These are phyloP conservation scores for Odontamblyopus rebecca DNA, from an alignment of 2,797 vertebrate species.

Conservation along the genomic window DNA sequence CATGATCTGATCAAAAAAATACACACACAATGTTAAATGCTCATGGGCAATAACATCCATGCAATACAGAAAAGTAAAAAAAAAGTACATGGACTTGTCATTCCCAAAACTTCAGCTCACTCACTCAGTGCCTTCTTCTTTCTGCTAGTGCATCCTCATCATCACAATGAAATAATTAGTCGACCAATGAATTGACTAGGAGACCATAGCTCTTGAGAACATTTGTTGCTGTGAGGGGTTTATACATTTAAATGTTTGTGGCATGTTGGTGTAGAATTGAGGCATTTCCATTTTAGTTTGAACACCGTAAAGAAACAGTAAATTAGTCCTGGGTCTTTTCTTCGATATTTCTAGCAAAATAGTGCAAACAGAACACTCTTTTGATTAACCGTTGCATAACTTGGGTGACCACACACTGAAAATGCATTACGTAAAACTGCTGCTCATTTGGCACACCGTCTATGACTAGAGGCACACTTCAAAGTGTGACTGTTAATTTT, in stretches of 20 bases:
- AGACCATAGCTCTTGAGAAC: neutral
- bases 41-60: too few relatives aligned
- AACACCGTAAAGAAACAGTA: neutral
- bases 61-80: neutral
- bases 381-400: conserved; percentile 8
- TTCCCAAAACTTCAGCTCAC: neutral
- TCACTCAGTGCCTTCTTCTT: neutral
- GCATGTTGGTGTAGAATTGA: too few relatives aligned
- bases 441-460: conserved; percentile 25
- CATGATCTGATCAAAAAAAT: neutral
- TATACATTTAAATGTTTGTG: neutral
- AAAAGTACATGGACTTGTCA: neutral
- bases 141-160: neutral
- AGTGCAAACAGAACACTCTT: conserved; percentile 1
- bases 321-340: neutral
- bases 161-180: neutral
- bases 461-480: conserved; percentile 14
- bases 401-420: conserved; percentile 10
- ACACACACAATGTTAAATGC: neutral
- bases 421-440: conserved; percentile 25
- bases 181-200: neutral
- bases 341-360: neutral
- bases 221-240: neutral
- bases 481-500: conserved; percentile 22
- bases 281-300: neutral